Conservation (phyloP, 64 coral and sea anemone species). For the Montipora sp. region DNA sequence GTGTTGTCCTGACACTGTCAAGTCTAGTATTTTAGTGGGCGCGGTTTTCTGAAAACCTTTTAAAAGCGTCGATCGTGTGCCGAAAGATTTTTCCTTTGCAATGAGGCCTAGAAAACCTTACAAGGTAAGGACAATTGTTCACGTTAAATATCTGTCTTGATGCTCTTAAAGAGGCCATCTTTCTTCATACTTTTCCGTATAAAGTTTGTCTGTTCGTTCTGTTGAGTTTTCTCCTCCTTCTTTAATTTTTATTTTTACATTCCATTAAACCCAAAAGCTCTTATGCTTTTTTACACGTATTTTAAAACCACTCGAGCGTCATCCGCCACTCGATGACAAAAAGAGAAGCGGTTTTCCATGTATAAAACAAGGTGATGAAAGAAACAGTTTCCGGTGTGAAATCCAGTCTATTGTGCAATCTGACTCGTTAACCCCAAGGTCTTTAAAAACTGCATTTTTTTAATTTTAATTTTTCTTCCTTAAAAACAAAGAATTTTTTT, state of each 20-base stretch:
- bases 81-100: neutral
- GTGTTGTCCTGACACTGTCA: neutral
- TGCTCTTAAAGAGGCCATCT: neutral
- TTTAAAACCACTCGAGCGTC: no score
- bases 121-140: neutral
- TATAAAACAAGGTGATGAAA: no score
- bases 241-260: neutral
- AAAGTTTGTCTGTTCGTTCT: neutral
- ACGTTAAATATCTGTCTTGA: neutral
- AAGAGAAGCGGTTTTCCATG: no score
- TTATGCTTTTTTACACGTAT: no score
- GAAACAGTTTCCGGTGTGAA: no score
- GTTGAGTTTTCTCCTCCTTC: neutral
- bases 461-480: neutral
- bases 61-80: no score
- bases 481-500: neutral
- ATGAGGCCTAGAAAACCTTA: neutral
- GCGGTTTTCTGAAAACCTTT: neutral
- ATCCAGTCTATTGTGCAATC: no score
- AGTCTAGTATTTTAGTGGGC: neutral
- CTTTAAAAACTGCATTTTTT: neutral
- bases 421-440: no score
- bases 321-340: no score
- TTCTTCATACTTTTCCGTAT: neutral
- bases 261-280: no score